A percentile compares a stretch with the other conserved stretches of the same genome.
These are phyloP conservation scores for Pachyrhynchus sulphureomaculatus DNA, from an alignment of 1,140 invertebrate genomes.

Conservation along the genomic window DNA sequence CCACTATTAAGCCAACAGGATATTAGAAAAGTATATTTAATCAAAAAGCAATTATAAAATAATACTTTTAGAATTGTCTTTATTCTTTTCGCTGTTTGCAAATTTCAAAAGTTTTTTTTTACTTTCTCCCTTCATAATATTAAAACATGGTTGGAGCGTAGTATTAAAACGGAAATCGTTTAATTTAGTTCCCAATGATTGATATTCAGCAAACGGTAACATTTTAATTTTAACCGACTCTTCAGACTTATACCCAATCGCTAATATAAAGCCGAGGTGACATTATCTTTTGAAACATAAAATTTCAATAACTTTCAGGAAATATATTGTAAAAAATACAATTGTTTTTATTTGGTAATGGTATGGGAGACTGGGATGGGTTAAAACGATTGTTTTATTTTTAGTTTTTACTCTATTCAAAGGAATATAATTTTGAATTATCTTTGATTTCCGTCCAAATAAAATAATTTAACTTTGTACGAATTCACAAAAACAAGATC, in stretches of 20 bases:
- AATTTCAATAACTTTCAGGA: background rate
- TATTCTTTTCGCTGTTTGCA: background rate
- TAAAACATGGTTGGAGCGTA: background rate
- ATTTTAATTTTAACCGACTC: no score
- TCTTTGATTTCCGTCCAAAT: no score
- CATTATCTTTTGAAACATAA: background rate
- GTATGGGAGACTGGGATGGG: no score
- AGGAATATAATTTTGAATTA: no score
- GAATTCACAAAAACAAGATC: no score
- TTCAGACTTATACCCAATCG: background rate
- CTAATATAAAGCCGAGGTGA: background rate
- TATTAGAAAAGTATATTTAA: background rate
- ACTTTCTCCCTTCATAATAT: background rate
- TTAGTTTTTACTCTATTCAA: no score
- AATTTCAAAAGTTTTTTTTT: background rate
- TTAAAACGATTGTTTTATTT: no score
- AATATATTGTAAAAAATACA: no score
- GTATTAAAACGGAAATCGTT: background rate
- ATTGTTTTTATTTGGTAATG: no score
- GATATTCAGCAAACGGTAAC: background rate
- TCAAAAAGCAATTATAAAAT: background rate
- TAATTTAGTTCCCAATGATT: background rate
- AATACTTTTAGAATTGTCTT: background rate
- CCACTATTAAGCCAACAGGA: no score
- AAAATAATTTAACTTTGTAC: no score